Percentiles rank a stretch among this genome's conserved stretches.
These are phyloP conservation scores for Clavelina lepadiformis DNA, from an alignment of 23 tunicate species.

Conservation along the genomic window DNA sequence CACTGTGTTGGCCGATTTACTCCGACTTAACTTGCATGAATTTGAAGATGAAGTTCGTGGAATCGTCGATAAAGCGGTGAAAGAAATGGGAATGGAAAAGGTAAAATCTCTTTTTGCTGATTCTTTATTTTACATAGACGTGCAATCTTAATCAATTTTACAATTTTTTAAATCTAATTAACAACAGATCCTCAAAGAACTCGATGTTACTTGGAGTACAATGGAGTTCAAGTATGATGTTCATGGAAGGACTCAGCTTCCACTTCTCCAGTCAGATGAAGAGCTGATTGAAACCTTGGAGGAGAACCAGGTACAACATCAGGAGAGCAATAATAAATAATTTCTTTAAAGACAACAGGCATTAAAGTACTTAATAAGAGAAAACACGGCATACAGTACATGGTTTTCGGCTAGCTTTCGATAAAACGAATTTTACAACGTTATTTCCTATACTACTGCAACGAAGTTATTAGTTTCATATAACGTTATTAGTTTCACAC, in stretches of 20 bases:
- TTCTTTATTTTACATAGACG: not conserved
- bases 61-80: slow-evolving; percentile 93
- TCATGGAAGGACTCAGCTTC: slow-evolving; percentile 61
- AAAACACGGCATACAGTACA: no score
- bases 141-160: no score
- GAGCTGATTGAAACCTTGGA: slow-evolving; percentile 94
- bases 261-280: slow-evolving; percentile 82
- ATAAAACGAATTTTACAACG: no score
- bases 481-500: not conserved
- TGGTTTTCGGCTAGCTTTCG: no score
- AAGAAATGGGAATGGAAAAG: slow-evolving; percentile 99
- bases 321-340: no score
- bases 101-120: slow-evolving; percentile 11
- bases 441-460: no score
- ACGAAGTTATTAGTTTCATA: no score
- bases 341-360: no score
- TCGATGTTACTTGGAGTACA: slow-evolving; percentile 84
- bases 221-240: slow-evolving; percentile 89
- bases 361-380: no score
- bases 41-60: slow-evolving; percentile 97
- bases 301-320: slow-evolving; percentile 94
- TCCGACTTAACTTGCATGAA: slow-evolving; percentile 82
- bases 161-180: not conserved
- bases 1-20: slow-evolving; percentile 84
- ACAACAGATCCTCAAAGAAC: slow-evolving; percentile 75